Conservation (phyloP, 2,888 invertebrate genomes). For the Xestoiulus laeticollis region DNA sequence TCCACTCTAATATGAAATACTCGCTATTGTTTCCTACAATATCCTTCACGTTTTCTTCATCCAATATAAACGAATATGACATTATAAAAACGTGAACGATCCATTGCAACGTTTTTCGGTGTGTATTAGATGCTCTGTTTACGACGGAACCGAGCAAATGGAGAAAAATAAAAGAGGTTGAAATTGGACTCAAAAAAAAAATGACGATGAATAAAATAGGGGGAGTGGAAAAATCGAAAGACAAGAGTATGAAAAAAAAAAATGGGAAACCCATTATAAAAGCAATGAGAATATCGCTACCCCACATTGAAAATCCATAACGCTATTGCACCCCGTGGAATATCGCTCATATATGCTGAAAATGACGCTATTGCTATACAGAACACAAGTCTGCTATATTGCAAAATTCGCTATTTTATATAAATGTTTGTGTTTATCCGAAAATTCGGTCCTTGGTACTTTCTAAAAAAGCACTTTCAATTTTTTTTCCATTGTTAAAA, state of each 20-base stretch:
- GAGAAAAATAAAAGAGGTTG: conserved; percentile 37
- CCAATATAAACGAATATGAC: conserved; percentile 37
- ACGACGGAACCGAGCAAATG: conserved; percentile 5
- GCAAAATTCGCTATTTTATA: not conserved
- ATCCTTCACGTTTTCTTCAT: conserved; percentile 21
- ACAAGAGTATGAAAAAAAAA: not conserved
- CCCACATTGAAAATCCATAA: not conserved
- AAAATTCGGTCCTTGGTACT: not conserved
- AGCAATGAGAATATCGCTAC: conserved; percentile 30
- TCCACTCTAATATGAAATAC: conserved; percentile 34
- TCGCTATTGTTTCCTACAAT: conserved; percentile 18
- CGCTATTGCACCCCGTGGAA: conserved; percentile 23
- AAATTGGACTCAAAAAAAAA: conserved; percentile 1
- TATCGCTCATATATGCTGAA: no score
- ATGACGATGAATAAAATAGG: conserved; percentile 32
- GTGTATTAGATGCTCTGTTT: conserved; percentile 12
- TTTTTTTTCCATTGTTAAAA: not conserved
- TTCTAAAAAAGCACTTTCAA: not conserved
- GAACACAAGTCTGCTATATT: not conserved
- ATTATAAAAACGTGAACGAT: conserved; percentile 30
- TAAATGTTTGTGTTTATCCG: not conserved
- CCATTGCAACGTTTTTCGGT: not conserved
- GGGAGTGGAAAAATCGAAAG: conserved; percentile 27
- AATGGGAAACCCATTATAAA: not conserved
- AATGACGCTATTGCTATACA: not conserved